phyloP scores from a whole-genome alignment of 1,140 invertebrate species.

The Acyrthosiphon pisum region DNA sequence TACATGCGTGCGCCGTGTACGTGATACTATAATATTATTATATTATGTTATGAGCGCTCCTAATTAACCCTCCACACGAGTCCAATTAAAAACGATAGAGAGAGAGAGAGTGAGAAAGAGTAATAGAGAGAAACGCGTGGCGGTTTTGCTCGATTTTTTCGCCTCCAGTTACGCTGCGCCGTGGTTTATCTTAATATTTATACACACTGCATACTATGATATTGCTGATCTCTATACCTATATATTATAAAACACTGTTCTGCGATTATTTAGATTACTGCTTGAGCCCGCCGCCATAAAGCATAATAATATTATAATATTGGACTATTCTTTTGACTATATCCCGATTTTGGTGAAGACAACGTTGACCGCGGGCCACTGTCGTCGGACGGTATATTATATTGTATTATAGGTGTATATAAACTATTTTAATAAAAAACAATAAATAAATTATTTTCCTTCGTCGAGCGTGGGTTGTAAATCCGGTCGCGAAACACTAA shows the following conservation, averaged over 20 bases:
- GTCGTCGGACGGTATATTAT: not conserved
- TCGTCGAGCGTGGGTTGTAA: not conserved
- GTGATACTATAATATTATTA: not conserved
- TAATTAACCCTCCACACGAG: constrained; percentile 18
- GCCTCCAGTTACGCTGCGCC: not conserved
- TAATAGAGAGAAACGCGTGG: not conserved
- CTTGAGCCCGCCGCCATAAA: not conserved
- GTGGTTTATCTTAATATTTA: constrained; percentile 14
- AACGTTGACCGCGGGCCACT: constrained; percentile 33
- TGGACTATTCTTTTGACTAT: not conserved
- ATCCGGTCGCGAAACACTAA: constrained; percentile 11
- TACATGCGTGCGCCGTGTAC: not conserved
- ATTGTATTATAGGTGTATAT: not conserved
- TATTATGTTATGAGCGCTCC: not conserved
- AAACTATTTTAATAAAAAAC: not conserved
- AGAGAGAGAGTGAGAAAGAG: not conserved
- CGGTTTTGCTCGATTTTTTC: not conserved
- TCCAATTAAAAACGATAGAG: not conserved
- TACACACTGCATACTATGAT: not conserved
- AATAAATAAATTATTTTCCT: not conserved
- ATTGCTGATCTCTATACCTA: not conserved
- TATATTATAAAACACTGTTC: not conserved
- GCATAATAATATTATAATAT: not conserved
- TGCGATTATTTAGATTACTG: not conserved
- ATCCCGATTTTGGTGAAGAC: not conserved